These are phyloP conservation scores for Hymenopus coronatus DNA, from an alignment of 2,888 invertebrate species.

Conservation along the genomic window DNA sequence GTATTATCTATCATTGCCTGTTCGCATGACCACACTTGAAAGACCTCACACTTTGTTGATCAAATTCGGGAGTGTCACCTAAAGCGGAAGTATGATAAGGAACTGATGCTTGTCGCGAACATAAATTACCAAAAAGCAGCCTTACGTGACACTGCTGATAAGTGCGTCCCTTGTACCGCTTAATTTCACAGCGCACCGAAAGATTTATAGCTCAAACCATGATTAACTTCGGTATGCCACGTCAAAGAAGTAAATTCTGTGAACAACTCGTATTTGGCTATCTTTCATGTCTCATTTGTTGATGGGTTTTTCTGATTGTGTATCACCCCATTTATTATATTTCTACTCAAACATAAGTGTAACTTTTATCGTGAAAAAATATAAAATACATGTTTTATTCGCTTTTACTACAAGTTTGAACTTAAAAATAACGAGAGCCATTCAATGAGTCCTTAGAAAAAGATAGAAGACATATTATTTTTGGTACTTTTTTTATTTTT, in stretches of 20 bases:
- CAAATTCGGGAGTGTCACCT: not conserved
- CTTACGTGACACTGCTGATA: not conserved
- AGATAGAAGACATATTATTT: too few species aligned
- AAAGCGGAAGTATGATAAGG: not conserved
- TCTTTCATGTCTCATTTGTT: not conserved
- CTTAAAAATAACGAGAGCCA: too few species aligned
- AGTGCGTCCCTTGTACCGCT: not conserved
- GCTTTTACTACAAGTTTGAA: too few species aligned
- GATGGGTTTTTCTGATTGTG: too few species aligned
- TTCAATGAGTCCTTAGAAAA: too few species aligned
- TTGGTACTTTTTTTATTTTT: too few species aligned
- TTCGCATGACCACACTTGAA: not conserved
- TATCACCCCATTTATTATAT: too few species aligned
- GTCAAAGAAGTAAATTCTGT: not conserved
- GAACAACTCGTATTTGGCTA: not conserved
- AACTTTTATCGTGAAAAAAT: too few species aligned
- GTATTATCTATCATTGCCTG: too few species aligned
- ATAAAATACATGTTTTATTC: too few species aligned
- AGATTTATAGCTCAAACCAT: not conserved
- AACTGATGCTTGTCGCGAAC: not conserved
- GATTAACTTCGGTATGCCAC: not conserved
- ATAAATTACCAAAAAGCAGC: not conserved
- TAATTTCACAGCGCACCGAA: not conserved
- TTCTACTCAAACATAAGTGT: too few species aligned
- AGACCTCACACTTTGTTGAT: not conserved